phyloP scores from a whole-genome alignment of 2,888 invertebrate species.

The Drosophila peninsularis region DNA sequence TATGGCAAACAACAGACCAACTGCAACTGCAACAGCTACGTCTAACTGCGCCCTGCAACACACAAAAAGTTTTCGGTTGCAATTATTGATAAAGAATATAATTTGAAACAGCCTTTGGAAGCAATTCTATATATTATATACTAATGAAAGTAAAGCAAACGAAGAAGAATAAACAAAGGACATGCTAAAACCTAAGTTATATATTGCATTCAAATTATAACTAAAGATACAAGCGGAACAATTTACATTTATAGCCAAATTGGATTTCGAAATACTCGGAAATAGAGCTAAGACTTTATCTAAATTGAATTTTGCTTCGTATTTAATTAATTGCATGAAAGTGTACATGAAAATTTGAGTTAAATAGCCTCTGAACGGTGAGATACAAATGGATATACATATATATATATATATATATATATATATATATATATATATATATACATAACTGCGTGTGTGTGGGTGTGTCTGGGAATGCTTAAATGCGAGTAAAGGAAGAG shows the following conservation, averaged over 20 bases:
- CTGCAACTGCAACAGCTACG: slow-evolving; percentile 18
- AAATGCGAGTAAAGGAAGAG: slow-evolving; percentile 21
- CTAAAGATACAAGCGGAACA: neutral
- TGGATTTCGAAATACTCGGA: neutral
- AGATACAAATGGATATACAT: neutral
- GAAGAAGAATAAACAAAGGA: neutral
- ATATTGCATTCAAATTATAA: neutral
- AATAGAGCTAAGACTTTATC: too few relatives aligned
- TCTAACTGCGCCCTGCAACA: slow-evolving; percentile 36
- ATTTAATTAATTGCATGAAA: slow-evolving; percentile 11
- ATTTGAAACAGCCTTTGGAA: neutral
- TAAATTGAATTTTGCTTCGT: neutral
- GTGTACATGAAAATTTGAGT: slow-evolving; percentile 19
- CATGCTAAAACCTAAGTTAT: neutral
- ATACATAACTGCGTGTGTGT: neutral
- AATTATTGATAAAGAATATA: slow-evolving; percentile 1
- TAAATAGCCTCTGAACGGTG: slow-evolving; percentile 51
- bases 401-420: neutral
- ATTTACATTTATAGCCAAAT: neutral
- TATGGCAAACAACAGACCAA: slow-evolving; percentile 33
- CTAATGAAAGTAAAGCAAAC: neutral
- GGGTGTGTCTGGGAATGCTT: slow-evolving; percentile 5
- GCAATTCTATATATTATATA: neutral
- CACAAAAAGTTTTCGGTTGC: slow-evolving; percentile 21
- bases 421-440: neutral